A percentile compares a stretch with the other conserved stretches of the same genome.
Conservation (phyloP, 2,113 vertebrate species). For the Entosphenus tridentatus region DNA sequence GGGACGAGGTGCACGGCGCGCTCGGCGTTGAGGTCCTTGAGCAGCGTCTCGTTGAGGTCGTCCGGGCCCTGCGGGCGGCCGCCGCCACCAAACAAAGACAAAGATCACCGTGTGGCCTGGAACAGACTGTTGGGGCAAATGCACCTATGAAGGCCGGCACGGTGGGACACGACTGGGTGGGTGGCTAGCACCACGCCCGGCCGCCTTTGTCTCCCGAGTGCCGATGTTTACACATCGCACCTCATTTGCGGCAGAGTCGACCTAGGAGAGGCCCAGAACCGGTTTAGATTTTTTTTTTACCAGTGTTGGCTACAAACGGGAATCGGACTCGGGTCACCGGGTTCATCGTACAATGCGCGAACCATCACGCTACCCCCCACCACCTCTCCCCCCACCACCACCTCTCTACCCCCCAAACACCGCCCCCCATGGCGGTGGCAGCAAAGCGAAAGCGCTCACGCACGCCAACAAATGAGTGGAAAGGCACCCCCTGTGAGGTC, state of each 20-base stretch:
- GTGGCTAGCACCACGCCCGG: neutral
- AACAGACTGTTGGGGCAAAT: neutral
- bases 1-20: constrained; percentile 73
- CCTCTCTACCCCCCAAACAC: no score
- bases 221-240: neutral
- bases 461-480: neutral
- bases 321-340: no score
- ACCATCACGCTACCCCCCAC: no score
- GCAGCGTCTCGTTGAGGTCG: constrained; percentile 41
- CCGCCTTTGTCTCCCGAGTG: neutral
- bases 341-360: no score
- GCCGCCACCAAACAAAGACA: neutral
- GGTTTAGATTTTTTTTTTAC: no score
- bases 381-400: no score
- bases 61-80: constrained; percentile 37
- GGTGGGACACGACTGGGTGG: neutral
- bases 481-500: constrained; percentile 10
- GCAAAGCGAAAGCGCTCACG: no score
- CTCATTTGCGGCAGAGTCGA: neutral
- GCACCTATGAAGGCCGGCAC: neutral
- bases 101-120: neutral
- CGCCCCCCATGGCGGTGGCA: no score
- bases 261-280: no score
- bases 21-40: constrained; percentile 41
- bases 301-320: no score